phyloP scores from a whole-genome alignment of 2,113 vertebrate genomes.

The Gymnorhina tibicen region DNA sequence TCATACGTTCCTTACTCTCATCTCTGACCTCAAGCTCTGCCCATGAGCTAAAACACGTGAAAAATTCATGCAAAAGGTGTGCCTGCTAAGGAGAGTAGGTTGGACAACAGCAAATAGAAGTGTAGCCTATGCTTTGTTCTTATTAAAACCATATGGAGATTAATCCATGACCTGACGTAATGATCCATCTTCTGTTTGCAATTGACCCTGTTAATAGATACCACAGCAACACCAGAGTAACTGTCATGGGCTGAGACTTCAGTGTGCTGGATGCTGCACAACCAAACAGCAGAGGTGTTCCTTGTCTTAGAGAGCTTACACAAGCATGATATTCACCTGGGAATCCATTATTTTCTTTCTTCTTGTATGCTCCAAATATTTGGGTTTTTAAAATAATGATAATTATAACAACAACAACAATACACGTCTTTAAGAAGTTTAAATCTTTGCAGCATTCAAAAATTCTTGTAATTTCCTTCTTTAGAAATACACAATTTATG shows the following conservation, averaged over 20 bases:
- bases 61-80: neutral
- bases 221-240: neutral
- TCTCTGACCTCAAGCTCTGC: neutral
- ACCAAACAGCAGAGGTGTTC: neutral
- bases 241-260: neutral
- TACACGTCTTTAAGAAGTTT: neutral
- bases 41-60: neutral
- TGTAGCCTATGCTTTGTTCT: neutral
- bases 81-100: neutral
- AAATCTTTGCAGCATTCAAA: neutral
- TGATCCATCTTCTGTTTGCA: neutral
- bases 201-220: neutral
- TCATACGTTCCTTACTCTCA: fast-evolving
- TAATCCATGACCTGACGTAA: neutral
- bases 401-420: neutral
- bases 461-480: neutral
- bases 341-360: neutral
- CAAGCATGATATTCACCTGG: neutral
- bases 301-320: neutral
- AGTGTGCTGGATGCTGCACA: neutral
- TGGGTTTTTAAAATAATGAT: fast-evolving
- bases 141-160: neutral
- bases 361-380: neutral
- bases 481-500: neutral
- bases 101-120: neutral